Evolutionary conservation across 2,888 invertebrate species (phyloP), one percentile per base, ranked within the genome.

Genomic region (Caenorhabditis panamensis): DNA sequence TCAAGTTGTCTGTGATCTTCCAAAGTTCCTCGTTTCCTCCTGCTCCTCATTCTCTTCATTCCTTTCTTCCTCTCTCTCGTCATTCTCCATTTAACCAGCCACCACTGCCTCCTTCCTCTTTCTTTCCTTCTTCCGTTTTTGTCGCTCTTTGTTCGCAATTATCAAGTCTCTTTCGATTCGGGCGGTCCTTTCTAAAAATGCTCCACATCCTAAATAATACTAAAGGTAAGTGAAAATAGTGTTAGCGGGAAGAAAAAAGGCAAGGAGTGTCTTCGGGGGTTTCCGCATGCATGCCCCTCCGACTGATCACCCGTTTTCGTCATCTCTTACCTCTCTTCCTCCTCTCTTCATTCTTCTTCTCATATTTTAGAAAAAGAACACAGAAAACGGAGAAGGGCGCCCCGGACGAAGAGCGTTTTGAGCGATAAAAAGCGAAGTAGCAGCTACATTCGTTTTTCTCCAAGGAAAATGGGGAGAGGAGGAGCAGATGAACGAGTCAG

Each of bases 101-200:
- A 54, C 53, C 53, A 18, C 41, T n/a, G 13, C 37, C 56, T 58
- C 56, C 44, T 28, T 64, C 58, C 31, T 31, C 56, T 58, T 72
- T 58, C 37, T 37, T 51, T 68, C 31, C 24, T 37, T 64, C 37
- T 53, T 49, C n/a, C n/a, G n/a, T 26, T 18, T 62, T 47, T 47
- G 13, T 9, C 61, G 69, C 69, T 72, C 58, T 56, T 72, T 72
- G 63, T 63, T 72, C 72, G 41, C 64, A 63, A 72, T 72, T 64
- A 72, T 58, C 72, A 72, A 63, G 22, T 18, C 47, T 49, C 13
- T 47, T 59, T 59, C 22, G 26, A 26, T 36, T 20, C 20, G 22
- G 20, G 22, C 36, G 20, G 49, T 49, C 41, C 13, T 41, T 41
- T 41, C 41, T 41, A 41, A 41, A 41, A 41, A 41, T 41, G 41